Evolutionary conservation across 2,113 vertebrate species (phyloP).

Genomic region (Gavialis gangeticus): DNA sequence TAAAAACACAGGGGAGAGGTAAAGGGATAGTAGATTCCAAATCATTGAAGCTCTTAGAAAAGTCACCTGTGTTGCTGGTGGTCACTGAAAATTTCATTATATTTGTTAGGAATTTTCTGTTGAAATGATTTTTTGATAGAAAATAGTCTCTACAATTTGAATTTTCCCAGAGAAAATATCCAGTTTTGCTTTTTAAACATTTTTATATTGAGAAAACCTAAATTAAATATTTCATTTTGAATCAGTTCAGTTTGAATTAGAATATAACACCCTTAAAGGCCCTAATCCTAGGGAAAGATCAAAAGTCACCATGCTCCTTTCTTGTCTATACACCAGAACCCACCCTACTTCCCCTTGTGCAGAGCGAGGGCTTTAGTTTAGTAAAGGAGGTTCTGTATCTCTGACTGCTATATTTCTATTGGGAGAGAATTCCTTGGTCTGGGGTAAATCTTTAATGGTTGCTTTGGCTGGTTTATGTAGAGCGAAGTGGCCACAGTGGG

Average conservation of each 20-base stretch:
- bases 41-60: not conserved
- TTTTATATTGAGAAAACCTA: conserved; percentile 19
- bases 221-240: not conserved
- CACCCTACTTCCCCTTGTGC: not conserved
- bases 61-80: not conserved
- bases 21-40: conserved; percentile 1
- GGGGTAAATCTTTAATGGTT: not conserved
- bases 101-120: conserved; percentile 11
- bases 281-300: not conserved
- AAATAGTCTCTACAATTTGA: not conserved
- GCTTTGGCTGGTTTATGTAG: not conserved
- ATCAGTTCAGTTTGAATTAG: not conserved
- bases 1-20: not conserved
- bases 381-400: not conserved
- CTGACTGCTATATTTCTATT: not conserved
- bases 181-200: not conserved
- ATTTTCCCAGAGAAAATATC: conserved; percentile 46
- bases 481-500: not conserved
- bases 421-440: not conserved
- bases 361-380: not conserved
- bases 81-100: not conserved
- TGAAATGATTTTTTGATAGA: conserved; percentile 27
- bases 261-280: not conserved
- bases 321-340: not conserved
- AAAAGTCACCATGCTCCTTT: not conserved